Evolutionary conservation across 2,888 invertebrate genomes (phyloP), one percentile per base, ranked within the genome.

Genomic region (Lomographa bimaculata): DNA sequence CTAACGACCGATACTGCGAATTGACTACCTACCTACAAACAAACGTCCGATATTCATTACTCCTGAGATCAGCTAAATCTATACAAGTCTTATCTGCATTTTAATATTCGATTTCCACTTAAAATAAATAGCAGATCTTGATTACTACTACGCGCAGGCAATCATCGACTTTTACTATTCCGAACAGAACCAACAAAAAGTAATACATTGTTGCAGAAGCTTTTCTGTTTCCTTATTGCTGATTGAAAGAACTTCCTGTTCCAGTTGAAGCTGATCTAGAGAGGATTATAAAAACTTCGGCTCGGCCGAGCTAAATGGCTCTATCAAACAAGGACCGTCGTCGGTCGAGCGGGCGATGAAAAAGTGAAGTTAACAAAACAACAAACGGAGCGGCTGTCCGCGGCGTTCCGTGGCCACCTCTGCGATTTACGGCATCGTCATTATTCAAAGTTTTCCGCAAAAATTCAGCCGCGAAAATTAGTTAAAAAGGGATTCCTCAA

Each of bases 371-470:
- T 74, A 66, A 64, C 68, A 71, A 72, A 80, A 79, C 74, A 79
- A 79, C 72, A 76, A 79, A 75, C 70, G 76, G 50, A 65, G 61
- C 62, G 61, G 55, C 71, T 69, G 74, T 72, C 68, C 65, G 64
- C 72, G 67, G 71, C 73, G 64, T 76, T 75, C 68, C 66, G 72
- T 66, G 70, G 68, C 75, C 71, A 78, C 77, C 73, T 79, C 74
- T 68, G 64, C 72, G 77, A 80, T 84, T 82, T 81, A 83, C 78
- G 70, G 60, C 71, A 48, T 58, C 72, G 71, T 74, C 82, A 78
- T 84, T 79, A 79, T 75, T 85, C 81, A 81, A 82, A 81, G 66
- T 82, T 85, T 79, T 65, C 59, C 69, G 74, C 45, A 80, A 77
- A 79, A 70, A 65, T 60, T 58, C 64, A 54, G 54, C 69, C 46